A percentile compares a stretch with the other conserved stretches of the same genome.
Evolutionary conservation across 2,888 invertebrate species (phyloP).

Genomic region (Drosophila anceps): DNA sequence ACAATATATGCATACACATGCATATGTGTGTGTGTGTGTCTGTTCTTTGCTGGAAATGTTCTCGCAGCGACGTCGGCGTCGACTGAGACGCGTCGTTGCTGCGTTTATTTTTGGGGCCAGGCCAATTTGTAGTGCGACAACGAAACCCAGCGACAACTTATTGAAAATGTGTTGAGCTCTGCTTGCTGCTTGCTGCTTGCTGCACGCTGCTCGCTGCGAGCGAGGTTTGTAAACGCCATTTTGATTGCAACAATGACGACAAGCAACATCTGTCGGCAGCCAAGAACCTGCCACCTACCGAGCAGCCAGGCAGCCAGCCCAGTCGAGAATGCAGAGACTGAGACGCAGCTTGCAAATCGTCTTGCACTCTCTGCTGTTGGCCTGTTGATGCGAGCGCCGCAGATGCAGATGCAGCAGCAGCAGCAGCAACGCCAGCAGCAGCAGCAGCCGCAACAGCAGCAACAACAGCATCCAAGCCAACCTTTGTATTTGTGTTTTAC

Average conservation of each 20-base stretch:
- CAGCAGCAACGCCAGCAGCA: slow-evolving; percentile 52
- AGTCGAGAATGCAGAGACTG: slow-evolving; percentile 28
- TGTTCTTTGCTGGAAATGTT: slow-evolving; percentile 40
- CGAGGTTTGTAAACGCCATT: slow-evolving; percentile 56
- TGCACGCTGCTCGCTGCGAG: slow-evolving; percentile 12
- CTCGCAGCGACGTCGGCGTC: slow-evolving; percentile 12
- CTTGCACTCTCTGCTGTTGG: slow-evolving; percentile 77
- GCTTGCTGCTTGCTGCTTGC: slow-evolving; percentile 31
- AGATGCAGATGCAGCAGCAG: slow-evolving; percentile 83
- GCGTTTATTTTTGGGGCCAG: slow-evolving; percentile 61
- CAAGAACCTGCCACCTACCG: slow-evolving; percentile 60
- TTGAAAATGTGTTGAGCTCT: slow-evolving; percentile 49
- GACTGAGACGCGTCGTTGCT: slow-evolving; percentile 17
- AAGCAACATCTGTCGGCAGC: slow-evolving; percentile 54
- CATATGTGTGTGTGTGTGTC: slow-evolving; percentile 3
- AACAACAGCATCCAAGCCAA: slow-evolving; percentile 64
- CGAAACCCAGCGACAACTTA: slow-evolving; percentile 44
- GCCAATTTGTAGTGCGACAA: slow-evolving; percentile 51
- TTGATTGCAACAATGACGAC: slow-evolving; percentile 63
- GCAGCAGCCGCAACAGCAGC: slow-evolving; percentile 68
- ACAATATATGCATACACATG: slow-evolving; percentile 16
- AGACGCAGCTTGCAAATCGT: slow-evolving; percentile 55
- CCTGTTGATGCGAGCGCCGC: slow-evolving; percentile 82
- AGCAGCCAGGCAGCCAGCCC: slow-evolving; percentile 7
- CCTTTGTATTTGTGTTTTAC: slow-evolving; percentile 71